These are phyloP conservation scores for Capromys pilorides DNA, from an alignment of 2,797 vertebrate genomes.

Conservation along the genomic window DNA sequence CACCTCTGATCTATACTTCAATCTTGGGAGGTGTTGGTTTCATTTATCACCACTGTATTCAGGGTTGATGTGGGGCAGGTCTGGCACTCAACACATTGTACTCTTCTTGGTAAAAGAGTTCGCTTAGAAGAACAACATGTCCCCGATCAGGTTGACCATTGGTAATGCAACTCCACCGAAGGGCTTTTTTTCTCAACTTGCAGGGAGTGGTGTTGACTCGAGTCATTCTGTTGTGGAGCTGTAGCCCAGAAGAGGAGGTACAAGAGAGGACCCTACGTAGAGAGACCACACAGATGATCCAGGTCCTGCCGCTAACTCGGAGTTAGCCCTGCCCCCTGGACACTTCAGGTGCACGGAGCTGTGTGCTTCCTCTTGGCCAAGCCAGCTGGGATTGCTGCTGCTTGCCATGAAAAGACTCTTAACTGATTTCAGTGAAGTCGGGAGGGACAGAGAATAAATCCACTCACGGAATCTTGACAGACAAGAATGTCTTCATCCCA, in stretches of 20 bases:
- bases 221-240: not conserved
- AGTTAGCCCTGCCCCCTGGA: not conserved
- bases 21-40: not conserved
- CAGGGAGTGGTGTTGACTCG: not conserved
- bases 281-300: not conserved
- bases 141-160: not conserved
- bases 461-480: not conserved
- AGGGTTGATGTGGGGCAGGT: not conserved
- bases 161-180: not conserved
- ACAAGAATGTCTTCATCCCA: not conserved
- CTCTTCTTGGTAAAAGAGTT: not conserved
- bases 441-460: not conserved
- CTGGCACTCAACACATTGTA: not conserved
- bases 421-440: conserved; percentile 5
- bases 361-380: not conserved
- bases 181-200: not conserved
- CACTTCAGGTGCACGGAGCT: no score
- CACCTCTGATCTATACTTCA: not conserved
- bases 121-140: not conserved
- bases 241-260: not conserved
- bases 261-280: not conserved
- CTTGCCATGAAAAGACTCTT: conserved; percentile 1
- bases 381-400: not conserved
- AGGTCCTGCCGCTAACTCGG: not conserved
- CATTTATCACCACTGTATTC: not conserved